A percentile compares a stretch with the other conserved stretches of the same genome.
Evolutionary conservation across 2,888 invertebrate species (phyloP).

Genomic region (Syrphus vitripennis): DNA sequence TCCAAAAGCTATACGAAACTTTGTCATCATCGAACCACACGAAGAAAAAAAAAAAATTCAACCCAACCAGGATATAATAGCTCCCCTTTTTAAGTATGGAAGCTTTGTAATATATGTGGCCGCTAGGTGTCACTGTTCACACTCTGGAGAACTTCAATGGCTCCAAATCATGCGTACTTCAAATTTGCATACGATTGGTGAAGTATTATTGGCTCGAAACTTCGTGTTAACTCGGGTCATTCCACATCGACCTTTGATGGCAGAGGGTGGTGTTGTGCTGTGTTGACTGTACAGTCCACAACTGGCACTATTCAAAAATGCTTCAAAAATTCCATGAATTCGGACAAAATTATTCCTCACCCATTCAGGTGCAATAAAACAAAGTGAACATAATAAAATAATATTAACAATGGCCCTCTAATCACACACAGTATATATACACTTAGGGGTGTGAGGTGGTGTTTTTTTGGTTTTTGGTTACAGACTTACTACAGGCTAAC

Average conservation of each 20-base stretch:
- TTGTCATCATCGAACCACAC: not conserved
- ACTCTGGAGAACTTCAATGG: constrained; percentile 45
- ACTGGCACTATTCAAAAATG: not conserved
- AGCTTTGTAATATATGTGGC: constrained; percentile 40
- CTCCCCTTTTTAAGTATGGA: not conserved
- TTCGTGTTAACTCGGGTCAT: constrained; percentile 68
- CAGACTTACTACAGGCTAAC: not conserved
- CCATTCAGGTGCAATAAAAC: constrained; percentile 46
- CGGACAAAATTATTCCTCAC: not conserved
- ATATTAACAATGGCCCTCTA: constrained; percentile 53
- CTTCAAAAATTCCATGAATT: not conserved
- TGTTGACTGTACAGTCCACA: not conserved
- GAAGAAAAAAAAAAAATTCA: not conserved
- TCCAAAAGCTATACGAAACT: not conserved
- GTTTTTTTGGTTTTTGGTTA: too few species aligned
- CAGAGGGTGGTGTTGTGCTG: constrained; percentile 11
- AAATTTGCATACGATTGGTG: constrained; percentile 59
- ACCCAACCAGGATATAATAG: not conserved
- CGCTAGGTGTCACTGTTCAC: constrained; percentile 62
- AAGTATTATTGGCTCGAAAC: constrained; percentile 52
- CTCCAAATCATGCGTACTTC: constrained; percentile 65
- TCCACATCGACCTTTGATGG: constrained; percentile 50
- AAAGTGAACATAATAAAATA: constrained; percentile 5
- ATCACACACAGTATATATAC: constrained; percentile 12
- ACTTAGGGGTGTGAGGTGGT: not conserved